A percentile compares a stretch with the other conserved stretches of the same genome.
These are phyloP conservation scores for Perca flavescens DNA, from an alignment of 2,113 vertebrate species.

Conservation along the genomic window DNA sequence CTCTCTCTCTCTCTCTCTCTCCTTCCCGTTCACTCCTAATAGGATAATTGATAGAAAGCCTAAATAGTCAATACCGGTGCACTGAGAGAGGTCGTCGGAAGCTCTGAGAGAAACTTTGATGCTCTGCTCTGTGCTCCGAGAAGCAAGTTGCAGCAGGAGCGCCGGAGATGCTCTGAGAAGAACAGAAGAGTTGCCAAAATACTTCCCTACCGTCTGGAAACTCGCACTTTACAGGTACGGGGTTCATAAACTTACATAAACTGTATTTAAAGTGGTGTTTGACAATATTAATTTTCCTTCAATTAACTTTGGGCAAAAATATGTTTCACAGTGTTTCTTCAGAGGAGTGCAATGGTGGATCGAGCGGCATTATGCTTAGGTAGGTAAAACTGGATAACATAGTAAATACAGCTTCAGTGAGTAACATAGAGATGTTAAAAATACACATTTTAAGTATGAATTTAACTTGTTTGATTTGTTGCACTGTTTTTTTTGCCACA, in stretches of 20 bases:
- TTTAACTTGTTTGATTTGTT: background rate
- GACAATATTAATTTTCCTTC: background rate
- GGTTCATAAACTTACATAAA: background rate
- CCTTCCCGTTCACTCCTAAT: conserved; percentile 63
- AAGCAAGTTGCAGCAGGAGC: conserved; percentile 45
- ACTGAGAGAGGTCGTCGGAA: conserved; percentile 25
- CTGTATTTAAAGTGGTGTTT: background rate
- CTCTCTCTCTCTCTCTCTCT: conserved; percentile 36
- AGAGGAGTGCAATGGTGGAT: conserved; percentile 47
- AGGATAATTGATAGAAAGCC: conserved; percentile 71
- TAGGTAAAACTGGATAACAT: conserved; percentile 32
- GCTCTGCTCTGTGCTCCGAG: conserved; percentile 25
- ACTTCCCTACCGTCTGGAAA: conserved; percentile 3
- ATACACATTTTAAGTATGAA: rapidly evolving
- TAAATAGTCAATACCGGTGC: conserved; percentile 51
- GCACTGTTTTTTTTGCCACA: background rate
- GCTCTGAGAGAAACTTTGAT: conserved; percentile 56
- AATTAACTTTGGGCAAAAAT: background rate
- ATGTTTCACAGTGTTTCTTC: conserved; percentile 11
- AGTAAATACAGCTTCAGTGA: background rate
- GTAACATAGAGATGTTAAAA: background rate
- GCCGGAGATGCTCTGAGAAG: conserved; percentile 66
- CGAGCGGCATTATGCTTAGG: conserved; percentile 37
- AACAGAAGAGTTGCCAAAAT: background rate
- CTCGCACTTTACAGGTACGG: conserved; percentile 48